A percentile compares a stretch with the other conserved stretches of the same genome.
phyloP scores from a whole-genome alignment of 2,888 invertebrate species.

The Julus scandinavius region DNA sequence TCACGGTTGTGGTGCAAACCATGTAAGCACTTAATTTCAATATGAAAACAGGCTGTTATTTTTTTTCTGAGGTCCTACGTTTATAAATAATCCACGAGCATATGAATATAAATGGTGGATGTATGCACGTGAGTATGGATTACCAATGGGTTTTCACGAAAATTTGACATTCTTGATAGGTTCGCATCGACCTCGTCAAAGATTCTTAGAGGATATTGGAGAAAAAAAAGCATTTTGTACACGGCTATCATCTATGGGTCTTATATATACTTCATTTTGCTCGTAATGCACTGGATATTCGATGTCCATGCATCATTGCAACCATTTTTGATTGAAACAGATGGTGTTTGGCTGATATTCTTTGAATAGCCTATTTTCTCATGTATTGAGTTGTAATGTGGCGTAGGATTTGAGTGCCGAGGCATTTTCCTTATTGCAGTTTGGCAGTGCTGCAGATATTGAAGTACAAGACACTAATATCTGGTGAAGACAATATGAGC shows the following conservation, averaged over 20 bases:
- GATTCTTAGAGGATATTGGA: not conserved
- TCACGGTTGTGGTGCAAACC: not conserved
- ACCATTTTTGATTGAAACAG: constrained; percentile 49
- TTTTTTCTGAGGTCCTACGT: not conserved
- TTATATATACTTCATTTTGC: constrained; percentile 24
- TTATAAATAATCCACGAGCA: constrained; percentile 20
- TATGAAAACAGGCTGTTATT: constrained; percentile 2
- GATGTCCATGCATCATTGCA: constrained; percentile 29
- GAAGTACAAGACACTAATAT: not conserved
- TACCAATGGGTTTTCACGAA: not conserved
- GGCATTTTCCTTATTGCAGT: constrained; percentile 9
- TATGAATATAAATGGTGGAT: constrained; percentile 11
- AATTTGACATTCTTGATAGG: constrained; percentile 4
- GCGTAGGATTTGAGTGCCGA: not conserved
- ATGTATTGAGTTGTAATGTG: constrained; percentile 39
- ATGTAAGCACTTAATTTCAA: constrained; percentile 20
- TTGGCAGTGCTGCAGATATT: not conserved
- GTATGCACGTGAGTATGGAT: not conserved
- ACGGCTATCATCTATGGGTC: not conserved
- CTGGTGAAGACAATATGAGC: not conserved
- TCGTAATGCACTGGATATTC: constrained; percentile 39
- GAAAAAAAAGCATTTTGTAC: not conserved
- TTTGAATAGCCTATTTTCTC: constrained; percentile 33
- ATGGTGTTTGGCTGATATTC: constrained; percentile 49
- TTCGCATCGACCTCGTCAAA: not conserved